phyloP scores from a whole-genome alignment of 2,797 vertebrate species.

The Pipistrellus pipistrellus region DNA sequence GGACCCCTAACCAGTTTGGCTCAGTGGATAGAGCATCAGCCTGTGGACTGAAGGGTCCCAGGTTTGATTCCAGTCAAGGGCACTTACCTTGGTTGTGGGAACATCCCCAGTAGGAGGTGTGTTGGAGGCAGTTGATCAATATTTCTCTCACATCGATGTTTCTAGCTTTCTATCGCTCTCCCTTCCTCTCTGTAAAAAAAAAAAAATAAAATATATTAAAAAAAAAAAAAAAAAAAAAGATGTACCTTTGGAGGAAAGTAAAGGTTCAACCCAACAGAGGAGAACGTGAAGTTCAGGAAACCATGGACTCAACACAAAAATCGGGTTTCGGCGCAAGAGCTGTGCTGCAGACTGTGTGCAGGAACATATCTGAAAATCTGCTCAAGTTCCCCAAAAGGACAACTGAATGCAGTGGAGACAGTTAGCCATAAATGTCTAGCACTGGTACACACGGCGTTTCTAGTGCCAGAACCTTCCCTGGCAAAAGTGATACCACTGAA shows the following conservation, averaged over 20 bases:
- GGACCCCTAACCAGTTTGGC: no score
- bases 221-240: no score
- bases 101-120: no score
- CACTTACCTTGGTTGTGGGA: no score
- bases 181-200: no score
- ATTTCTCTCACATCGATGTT: no score
- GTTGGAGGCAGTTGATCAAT: no score
- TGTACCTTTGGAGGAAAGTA: not conserved
- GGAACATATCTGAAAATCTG: not conserved
- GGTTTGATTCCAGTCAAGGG: no score
- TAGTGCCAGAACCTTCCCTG: conserved; percentile 89
- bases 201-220: no score
- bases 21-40: no score
- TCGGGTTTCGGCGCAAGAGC: not conserved
- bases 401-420: not conserved
- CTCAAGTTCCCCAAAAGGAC: not conserved
- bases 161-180: no score
- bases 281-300: not conserved
- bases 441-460: conserved; percentile 89
- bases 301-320: not conserved
- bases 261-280: not conserved
- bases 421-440: conserved; percentile 91
- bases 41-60: no score
- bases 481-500: conserved; percentile 89
- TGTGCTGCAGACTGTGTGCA: not conserved